These are phyloP conservation scores for Gymnocypris eckloni DNA, from an alignment of 2,797 vertebrate genomes.

Conservation along the genomic window DNA sequence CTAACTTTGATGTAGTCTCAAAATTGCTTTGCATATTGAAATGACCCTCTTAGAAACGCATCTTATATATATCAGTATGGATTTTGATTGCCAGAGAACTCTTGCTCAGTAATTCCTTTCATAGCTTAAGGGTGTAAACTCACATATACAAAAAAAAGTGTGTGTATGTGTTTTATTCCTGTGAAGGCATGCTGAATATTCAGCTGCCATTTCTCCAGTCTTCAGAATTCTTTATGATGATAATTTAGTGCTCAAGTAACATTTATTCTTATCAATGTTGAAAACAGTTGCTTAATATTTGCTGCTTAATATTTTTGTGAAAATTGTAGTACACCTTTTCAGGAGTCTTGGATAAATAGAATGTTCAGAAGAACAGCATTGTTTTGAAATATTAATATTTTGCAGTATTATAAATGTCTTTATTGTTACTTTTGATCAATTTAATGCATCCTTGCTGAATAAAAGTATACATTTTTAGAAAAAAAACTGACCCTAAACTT, in stretches of 20 bases:
- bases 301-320: too few species aligned
- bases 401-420: neutral
- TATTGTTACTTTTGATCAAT: neutral
- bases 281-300: neutral
- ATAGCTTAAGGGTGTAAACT: neutral
- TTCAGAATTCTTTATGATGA: neutral
- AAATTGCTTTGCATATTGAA: slow-evolving; percentile 25
- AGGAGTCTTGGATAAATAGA: too few species aligned
- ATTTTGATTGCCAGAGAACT: neutral
- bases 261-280: neutral
- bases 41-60: slow-evolving; percentile 2
- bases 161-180: neutral
- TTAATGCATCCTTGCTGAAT: neutral
- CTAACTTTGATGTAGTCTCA: slow-evolving; percentile 4
- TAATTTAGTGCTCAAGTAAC: neutral
- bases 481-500: neutral
- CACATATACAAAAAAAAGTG: neutral
- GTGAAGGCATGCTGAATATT: neutral
- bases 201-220: neutral
- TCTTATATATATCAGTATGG: neutral
- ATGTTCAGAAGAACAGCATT: neutral
- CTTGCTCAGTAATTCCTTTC: neutral
- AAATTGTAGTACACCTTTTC: too few species aligned
- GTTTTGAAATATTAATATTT: neutral
- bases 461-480: neutral